Evolutionary conservation across 2,888 invertebrate genomes (phyloP).

Genomic region (Carcina quercana): DNA sequence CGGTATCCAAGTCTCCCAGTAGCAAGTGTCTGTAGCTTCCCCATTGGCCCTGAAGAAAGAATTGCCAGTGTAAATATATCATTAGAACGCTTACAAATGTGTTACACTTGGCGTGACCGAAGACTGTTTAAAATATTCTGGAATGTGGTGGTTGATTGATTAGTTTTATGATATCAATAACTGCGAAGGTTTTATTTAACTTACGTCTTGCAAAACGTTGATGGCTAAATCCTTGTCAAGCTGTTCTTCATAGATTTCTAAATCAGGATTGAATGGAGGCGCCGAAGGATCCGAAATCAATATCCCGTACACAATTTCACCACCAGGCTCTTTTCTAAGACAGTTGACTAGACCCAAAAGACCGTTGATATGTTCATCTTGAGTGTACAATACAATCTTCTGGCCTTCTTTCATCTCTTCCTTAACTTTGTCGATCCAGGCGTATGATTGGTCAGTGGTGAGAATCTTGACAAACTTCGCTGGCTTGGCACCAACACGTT

Average conservation of each 20-base stretch:
- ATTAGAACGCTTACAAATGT: background rate
- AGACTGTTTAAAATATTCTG: background rate
- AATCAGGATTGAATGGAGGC: conserved; percentile 77
- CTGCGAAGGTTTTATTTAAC: conserved; percentile 19
- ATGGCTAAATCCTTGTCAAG: conserved; percentile 83
- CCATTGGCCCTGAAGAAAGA: conserved; percentile 66
- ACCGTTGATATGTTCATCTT: conserved; percentile 82
- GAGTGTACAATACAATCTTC: conserved; percentile 78
- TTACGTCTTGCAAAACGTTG: conserved; percentile 81
- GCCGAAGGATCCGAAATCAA: conserved; percentile 78
- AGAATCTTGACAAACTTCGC: conserved; percentile 62
- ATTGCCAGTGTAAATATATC: no score
- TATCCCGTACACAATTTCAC: conserved; percentile 76
- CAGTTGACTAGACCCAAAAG: conserved; percentile 93
- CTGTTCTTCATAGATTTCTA: conserved; percentile 79
- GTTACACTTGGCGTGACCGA: background rate
- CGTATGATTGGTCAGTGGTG: conserved; percentile 46
- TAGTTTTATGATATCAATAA: background rate
- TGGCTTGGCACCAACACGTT: conserved; percentile 53
- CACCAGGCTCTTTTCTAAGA: conserved; percentile 85
- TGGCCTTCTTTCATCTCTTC: conserved; percentile 55
- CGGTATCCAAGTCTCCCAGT: conserved; percentile 64
- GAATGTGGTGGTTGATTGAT: background rate
- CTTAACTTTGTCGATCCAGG: conserved; percentile 70
- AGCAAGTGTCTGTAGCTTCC: conserved; percentile 91